phyloP scores from a whole-genome alignment of 2,888 invertebrate species.

The Netelia inedita region DNA sequence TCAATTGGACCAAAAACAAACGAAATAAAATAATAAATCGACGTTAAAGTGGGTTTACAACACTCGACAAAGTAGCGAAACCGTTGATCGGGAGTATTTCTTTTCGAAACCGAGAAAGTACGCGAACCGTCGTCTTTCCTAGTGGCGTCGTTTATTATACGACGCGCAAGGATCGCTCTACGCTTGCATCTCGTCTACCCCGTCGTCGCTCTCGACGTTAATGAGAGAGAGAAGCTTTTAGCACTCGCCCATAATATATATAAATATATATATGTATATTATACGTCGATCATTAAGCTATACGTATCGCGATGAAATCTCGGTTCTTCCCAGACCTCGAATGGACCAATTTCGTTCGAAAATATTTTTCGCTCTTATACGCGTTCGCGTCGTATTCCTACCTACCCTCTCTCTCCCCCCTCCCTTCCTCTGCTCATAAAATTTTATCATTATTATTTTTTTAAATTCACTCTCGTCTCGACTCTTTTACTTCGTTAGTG shows the following conservation, averaged over 20 bases:
- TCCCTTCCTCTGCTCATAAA: neutral
- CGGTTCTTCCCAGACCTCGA: constrained; percentile 24
- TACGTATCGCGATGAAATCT: constrained; percentile 21
- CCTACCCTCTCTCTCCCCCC: too few species aligned
- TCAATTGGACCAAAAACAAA: too few species aligned
- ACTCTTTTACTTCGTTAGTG: neutral
- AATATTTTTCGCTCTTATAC: neutral
- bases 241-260: constrained; percentile 10
- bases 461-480: neutral
- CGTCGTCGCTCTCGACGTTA: constrained; percentile 8
- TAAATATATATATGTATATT: neutral
- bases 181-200: constrained; percentile 10
- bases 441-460: neutral
- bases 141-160: too few species aligned
- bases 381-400: neutral
- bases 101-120: too few species aligned
- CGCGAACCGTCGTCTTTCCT: too few species aligned
- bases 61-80: too few species aligned
- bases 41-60: too few species aligned
- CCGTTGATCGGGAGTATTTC: too few species aligned
- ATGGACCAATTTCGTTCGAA: constrained; percentile 26
- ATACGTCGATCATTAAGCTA: neutral
- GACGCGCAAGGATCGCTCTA: neutral
- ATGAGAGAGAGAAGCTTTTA: constrained; percentile 51
- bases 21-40: too few species aligned